Conservation (phyloP, 2,797 vertebrate genomes). For the Cottoperca gobio region DNA sequence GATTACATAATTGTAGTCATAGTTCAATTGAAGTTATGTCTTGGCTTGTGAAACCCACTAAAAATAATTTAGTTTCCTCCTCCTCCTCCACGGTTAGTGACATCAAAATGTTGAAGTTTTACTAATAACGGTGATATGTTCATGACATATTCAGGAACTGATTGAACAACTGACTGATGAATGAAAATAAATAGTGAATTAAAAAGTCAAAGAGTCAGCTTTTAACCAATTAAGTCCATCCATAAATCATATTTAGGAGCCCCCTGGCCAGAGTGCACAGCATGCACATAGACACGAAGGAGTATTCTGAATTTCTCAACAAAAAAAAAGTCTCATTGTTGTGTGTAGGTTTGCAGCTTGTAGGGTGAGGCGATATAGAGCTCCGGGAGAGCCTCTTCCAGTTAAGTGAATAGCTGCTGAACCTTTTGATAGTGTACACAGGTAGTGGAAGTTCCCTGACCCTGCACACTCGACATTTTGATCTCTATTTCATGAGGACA, state of each 20-base stretch:
- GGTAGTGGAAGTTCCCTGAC: slow-evolving; percentile 75
- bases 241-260: slow-evolving; percentile 20
- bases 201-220: slow-evolving; percentile 3
- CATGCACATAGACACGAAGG: slow-evolving; percentile 5
- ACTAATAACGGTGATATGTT: no score
- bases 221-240: slow-evolving; percentile 20
- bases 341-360: slow-evolving; percentile 6
- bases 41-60: not conserved
- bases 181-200: slow-evolving; percentile 7
- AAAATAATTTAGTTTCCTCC: not conserved
- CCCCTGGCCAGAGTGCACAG: slow-evolving; percentile 15
- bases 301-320: slow-evolving; percentile 27
- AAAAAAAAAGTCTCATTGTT: slow-evolving; percentile 12
- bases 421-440: slow-evolving; percentile 54
- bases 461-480: slow-evolving; percentile 75
- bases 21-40: slow-evolving; percentile 2
- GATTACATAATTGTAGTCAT: not conserved
- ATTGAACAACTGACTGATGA: slow-evolving; percentile 7
- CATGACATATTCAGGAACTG: no score
- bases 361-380: slow-evolving; percentile 17
- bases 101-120: no score
- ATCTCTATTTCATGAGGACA: slow-evolving; percentile 82
- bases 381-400: slow-evolving; percentile 17
- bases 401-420: slow-evolving; percentile 30
- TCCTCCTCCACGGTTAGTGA: not conserved